Percentiles rank a stretch among this genome's conserved stretches.
Evolutionary conservation across 2,113 vertebrate species (phyloP).

Genomic region (Emydocephalus ijimae): DNA sequence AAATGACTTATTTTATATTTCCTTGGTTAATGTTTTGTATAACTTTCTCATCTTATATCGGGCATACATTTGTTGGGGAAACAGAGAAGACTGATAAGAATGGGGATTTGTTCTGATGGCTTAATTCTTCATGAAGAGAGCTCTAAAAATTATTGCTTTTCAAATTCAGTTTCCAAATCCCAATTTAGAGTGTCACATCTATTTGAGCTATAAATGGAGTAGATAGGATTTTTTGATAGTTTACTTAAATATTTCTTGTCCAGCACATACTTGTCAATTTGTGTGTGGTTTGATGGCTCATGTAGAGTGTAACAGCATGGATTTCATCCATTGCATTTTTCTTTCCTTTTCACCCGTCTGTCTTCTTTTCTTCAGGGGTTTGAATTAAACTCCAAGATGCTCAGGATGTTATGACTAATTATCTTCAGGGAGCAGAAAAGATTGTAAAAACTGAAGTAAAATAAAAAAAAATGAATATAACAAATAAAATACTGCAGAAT

Average conservation of each 20-base stretch:
- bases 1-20: neutral
- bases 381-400: neutral
- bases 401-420: neutral
- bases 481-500: neutral
- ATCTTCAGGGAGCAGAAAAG: neutral
- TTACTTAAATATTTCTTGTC: neutral
- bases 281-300: neutral
- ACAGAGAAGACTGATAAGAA: neutral
- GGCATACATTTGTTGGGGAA: neutral
- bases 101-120: neutral
- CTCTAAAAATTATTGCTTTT: neutral
- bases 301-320: neutral
- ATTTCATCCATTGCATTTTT: neutral
- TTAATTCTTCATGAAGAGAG: neutral
- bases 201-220: neutral
- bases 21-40: neutral
- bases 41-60: neutral
- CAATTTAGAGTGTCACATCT: neutral
- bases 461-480: neutral
- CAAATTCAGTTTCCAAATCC: neutral
- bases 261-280: neutral
- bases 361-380: neutral
- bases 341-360: neutral
- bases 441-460: neutral
- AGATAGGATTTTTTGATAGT: neutral